A percentile compares a stretch with the other conserved stretches of the same genome.
Evolutionary conservation across 1,140 invertebrate species (phyloP).

Genomic region (Aphelinus certus): DNA sequence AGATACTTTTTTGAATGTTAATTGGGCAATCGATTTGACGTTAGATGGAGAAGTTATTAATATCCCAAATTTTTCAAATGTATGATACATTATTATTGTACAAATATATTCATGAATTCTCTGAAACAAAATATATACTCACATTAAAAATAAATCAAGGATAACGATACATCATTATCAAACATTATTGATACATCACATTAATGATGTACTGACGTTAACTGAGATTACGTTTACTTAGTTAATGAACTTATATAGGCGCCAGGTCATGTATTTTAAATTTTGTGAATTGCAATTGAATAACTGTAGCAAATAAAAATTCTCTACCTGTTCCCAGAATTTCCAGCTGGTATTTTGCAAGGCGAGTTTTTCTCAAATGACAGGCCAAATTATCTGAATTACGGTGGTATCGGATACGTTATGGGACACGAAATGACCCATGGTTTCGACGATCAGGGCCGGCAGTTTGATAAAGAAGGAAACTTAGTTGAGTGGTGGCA

Average conservation of each 20-base stretch:
- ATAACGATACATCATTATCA: too few relatives aligned
- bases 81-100: not conserved
- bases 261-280: too few relatives aligned
- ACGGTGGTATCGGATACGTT: conserved; percentile 76
- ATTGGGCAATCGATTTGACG: not conserved
- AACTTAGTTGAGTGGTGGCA: conserved; percentile 67
- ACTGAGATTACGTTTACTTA: too few relatives aligned
- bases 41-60: not conserved
- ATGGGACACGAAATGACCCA: conserved; percentile 72
- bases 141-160: too few relatives aligned
- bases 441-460: conserved; percentile 53
- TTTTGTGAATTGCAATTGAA: too few relatives aligned
- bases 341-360: conserved; percentile 82
- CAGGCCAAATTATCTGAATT: conserved; percentile 72
- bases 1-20: not conserved
- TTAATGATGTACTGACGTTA: too few relatives aligned
- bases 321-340: conserved; percentile 64
- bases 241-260: too few relatives aligned
- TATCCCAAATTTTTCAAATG: not conserved
- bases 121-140: too few relatives aligned
- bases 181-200: too few relatives aligned
- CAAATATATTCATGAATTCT: conserved; percentile 45
- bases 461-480: conserved; percentile 16
- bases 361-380: conserved; percentile 75
- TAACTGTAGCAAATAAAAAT: not conserved